Conservation (phyloP, 2,888 invertebrate species). For the Trissolcus brochymenae region DNA sequence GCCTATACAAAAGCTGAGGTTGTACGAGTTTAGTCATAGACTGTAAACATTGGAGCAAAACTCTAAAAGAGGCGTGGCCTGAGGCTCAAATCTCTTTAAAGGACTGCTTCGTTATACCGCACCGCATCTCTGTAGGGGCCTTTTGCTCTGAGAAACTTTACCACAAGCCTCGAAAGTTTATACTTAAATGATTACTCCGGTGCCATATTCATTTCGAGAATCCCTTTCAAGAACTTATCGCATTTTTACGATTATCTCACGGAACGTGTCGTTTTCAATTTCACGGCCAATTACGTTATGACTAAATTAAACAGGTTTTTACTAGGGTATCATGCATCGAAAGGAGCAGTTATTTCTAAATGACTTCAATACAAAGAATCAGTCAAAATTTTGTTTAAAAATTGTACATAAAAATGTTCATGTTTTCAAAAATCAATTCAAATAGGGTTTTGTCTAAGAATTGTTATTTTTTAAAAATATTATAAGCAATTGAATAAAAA, state of each 20-base stretch:
- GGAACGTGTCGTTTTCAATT: constrained; percentile 24
- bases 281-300: constrained; percentile 36
- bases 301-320: constrained; percentile 38
- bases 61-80: constrained; percentile 43
- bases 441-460: not conserved
- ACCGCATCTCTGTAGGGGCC: constrained; percentile 19
- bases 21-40: constrained; percentile 28
- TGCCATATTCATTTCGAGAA: constrained; percentile 9
- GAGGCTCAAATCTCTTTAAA: constrained; percentile 46
- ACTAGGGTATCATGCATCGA: constrained; percentile 18
- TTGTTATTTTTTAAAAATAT: not conserved
- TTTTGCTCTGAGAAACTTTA: constrained; percentile 21
- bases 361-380: not conserved
- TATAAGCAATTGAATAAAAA: not conserved
- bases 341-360: constrained; percentile 23
- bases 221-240: constrained; percentile 13
- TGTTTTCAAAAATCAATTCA: not conserved
- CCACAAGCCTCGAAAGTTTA: constrained; percentile 31
- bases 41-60: constrained; percentile 47
- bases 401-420: not conserved
- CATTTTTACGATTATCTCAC: constrained; percentile 18
- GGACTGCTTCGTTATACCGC: constrained; percentile 35
- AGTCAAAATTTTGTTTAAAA: not conserved
- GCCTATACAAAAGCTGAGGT: constrained; percentile 24
- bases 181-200: constrained; percentile 31